phyloP scores from a whole-genome alignment of 2,113 vertebrate genomes.

The Forbesichthys agassizii region DNA sequence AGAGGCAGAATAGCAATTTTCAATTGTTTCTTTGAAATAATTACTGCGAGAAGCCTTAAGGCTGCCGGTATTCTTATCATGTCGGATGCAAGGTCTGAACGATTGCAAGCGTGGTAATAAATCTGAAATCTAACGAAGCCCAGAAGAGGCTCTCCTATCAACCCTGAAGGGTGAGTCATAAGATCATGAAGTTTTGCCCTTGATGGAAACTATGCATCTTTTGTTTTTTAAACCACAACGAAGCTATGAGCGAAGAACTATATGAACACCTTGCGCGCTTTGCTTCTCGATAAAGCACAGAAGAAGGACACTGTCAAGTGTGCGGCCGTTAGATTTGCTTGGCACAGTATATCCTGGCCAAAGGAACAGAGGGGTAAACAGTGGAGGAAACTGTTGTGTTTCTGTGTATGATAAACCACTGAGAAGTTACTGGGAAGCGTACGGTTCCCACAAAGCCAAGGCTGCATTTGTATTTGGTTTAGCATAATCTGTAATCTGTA shows the following conservation, averaged over 20 bases:
- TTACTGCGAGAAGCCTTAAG: too few species aligned
- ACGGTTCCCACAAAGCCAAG: slow-evolving; percentile 64
- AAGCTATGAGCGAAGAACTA: too few species aligned
- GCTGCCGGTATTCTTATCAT: background rate
- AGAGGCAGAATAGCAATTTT: too few species aligned
- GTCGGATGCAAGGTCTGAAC: too few species aligned
- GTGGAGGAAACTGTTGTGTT: slow-evolving; percentile 48
- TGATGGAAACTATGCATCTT: background rate
- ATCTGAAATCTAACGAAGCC: too few species aligned
- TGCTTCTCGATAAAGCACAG: too few species aligned
- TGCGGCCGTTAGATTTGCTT: too few species aligned
- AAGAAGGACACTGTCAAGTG: too few species aligned
- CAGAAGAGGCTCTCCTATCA: too few species aligned
- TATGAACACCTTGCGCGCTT: too few species aligned
- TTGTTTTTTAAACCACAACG: background rate
- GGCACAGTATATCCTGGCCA: slow-evolving; percentile 32
- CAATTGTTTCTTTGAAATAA: too few species aligned
- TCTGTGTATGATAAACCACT: slow-evolving; percentile 59
- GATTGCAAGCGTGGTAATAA: too few species aligned
- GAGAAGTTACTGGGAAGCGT: slow-evolving; percentile 42
- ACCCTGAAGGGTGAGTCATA: background rate
- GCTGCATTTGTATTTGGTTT: slow-evolving; percentile 66
- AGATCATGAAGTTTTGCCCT: background rate
- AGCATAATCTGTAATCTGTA: slow-evolving; percentile 67
- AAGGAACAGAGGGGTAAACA: slow-evolving; percentile 46